These are phyloP conservation scores for Epinephelus fuscoguttatus DNA, from an alignment of 2,113 vertebrate genomes.

Conservation along the genomic window DNA sequence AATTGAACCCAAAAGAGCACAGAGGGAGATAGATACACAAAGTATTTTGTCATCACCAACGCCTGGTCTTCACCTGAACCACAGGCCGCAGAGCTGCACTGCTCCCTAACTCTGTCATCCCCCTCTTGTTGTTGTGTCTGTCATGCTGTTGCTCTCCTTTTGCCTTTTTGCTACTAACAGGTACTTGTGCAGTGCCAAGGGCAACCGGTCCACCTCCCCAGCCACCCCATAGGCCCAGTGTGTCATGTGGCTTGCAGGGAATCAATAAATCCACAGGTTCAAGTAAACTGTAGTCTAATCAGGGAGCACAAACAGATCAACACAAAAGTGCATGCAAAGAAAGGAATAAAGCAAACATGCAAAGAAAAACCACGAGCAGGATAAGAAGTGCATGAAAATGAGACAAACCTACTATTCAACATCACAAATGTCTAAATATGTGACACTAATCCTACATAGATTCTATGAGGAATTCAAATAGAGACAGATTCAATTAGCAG, in stretches of 20 bases:
- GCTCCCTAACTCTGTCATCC: too few relatives aligned
- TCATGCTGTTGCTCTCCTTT: too few relatives aligned
- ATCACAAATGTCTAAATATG: background rate
- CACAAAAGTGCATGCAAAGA: background rate
- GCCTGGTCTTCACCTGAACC: background rate
- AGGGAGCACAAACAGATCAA: background rate
- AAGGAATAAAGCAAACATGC: background rate
- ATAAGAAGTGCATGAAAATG: background rate
- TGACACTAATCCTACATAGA: background rate
- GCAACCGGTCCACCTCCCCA: background rate
- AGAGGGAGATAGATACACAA: too few relatives aligned
- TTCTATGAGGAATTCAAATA: background rate
- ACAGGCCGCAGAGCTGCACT: background rate
- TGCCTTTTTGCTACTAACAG: too few relatives aligned
- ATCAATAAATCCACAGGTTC: background rate
- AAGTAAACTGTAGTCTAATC: background rate
- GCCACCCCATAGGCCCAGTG: too few relatives aligned
- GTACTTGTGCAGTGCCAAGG: too few relatives aligned
- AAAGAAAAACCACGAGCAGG: background rate
- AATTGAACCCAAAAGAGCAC: too few relatives aligned
- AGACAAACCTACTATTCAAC: background rate
- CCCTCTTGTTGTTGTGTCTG: too few relatives aligned
- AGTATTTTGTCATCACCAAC: background rate
- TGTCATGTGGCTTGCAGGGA: too few relatives aligned
- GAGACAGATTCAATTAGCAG: background rate